A percentile compares a stretch with the other conserved stretches of the same genome.
phyloP scores from a whole-genome alignment of 2,113 vertebrate species.

The Apistogramma diplotaenia region DNA sequence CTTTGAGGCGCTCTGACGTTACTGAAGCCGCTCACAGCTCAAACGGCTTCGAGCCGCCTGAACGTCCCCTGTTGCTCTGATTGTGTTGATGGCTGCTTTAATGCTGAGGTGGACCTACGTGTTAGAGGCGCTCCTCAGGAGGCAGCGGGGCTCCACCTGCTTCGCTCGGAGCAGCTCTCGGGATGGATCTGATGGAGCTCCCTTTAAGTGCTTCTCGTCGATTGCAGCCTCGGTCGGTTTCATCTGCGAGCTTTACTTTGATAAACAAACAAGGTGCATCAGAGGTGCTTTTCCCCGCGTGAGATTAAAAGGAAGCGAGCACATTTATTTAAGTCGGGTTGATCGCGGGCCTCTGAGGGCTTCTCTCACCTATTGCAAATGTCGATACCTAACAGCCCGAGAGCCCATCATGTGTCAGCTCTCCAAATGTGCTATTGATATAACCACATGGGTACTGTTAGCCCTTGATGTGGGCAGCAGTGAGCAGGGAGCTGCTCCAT shows the following conservation, averaged over 20 bases:
- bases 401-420: not conserved
- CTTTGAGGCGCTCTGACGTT: not conserved
- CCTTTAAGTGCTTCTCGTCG: conserved; percentile 19
- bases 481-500: not conserved
- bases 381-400: not conserved
- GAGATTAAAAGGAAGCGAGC: conserved; percentile 1
- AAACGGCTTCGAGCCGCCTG: not conserved
- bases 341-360: not conserved
- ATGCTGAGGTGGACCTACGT: not conserved
- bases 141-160: not conserved
- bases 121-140: not conserved
- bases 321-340: conserved; percentile 14
- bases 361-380: not conserved
- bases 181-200: not conserved
- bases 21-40: not conserved
- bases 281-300: not conserved
- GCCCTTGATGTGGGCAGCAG: not conserved
- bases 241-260: not conserved
- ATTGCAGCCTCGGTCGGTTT: not conserved
- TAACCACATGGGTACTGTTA: not conserved
- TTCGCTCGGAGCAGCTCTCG: not conserved
- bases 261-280: conserved; percentile 7
- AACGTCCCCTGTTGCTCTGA: not conserved
- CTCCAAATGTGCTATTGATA: not conserved
- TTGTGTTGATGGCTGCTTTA: not conserved